Conservation (phyloP, 2,797 vertebrate genomes). For the Buphagus erythrorhynchus region DNA sequence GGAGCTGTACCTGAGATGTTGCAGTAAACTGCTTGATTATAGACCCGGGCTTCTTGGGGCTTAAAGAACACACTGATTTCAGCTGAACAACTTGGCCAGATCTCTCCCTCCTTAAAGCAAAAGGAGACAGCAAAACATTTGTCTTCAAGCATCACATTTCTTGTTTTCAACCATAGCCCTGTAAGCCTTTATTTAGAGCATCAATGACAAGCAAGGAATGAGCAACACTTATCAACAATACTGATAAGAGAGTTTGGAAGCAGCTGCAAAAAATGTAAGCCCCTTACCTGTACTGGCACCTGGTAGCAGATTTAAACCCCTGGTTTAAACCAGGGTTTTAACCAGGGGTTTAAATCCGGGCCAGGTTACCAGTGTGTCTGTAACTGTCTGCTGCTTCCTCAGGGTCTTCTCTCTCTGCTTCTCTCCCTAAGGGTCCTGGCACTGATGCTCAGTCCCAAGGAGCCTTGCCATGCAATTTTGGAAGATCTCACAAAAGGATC, state of each 20-base stretch:
- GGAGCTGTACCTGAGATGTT: constrained; percentile 82
- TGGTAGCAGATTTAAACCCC: not conserved
- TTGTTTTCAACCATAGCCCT: not conserved
- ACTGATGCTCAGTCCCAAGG: not conserved
- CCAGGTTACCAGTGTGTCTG: not conserved
- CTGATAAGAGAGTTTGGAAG: not conserved
- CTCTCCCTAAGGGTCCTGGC: not conserved
- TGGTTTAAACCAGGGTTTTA: too few species aligned
- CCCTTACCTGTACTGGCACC: not conserved
- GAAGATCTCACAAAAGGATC: not conserved
- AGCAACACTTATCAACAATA: not conserved
- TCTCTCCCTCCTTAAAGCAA: constrained; percentile 83
- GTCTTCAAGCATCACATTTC: not conserved
- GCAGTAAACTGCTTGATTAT: constrained; percentile 84
- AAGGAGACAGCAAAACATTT: constrained; percentile 30
- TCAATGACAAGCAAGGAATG: not conserved
- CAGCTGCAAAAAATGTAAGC: not conserved
- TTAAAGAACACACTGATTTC: constrained; percentile 84
- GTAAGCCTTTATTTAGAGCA: not conserved
- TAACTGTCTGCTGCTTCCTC: not conserved
- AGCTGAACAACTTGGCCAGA: constrained; percentile 83
- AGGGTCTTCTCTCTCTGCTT: not conserved
- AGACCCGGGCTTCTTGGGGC: constrained; percentile 81
- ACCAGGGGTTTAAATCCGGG: not conserved
- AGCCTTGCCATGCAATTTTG: not conserved